These are phyloP conservation scores for Phyllotis vaccarum DNA, from an alignment of 2,797 vertebrate species.

Conservation along the genomic window DNA sequence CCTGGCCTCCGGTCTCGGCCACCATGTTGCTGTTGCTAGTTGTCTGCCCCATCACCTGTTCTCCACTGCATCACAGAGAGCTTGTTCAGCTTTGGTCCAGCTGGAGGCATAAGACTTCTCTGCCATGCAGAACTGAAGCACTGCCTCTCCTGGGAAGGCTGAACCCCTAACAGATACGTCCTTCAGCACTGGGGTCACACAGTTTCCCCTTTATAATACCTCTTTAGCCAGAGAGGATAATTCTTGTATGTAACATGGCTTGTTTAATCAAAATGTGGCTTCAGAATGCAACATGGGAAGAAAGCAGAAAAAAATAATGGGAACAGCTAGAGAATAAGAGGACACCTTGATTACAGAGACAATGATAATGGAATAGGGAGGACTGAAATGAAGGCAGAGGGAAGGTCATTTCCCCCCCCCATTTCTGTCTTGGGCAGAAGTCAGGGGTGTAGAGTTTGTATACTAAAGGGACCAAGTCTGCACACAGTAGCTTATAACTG, in stretches of 20 bases:
- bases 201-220: background rate
- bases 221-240: background rate
- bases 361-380: background rate
- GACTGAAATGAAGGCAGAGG: background rate
- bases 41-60: background rate
- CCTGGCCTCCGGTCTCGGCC: accelerated
- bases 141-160: background rate
- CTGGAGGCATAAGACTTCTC: background rate
- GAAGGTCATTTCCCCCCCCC: background rate
- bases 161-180: background rate
- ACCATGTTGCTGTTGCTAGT: background rate
- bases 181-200: background rate
- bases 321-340: background rate
- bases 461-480: background rate
- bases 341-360: background rate
- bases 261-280: background rate
- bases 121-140: background rate
- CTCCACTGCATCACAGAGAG: accelerated
- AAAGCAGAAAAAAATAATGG: background rate
- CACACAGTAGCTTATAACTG: background rate
- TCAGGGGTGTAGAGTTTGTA: background rate
- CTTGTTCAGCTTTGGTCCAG: background rate
- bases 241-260: background rate
- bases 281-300: background rate
- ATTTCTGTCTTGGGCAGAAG: background rate